These are phyloP conservation scores for Anas platyrhynchos DNA, from an alignment of 2,113 vertebrate species.

Conservation along the genomic window DNA sequence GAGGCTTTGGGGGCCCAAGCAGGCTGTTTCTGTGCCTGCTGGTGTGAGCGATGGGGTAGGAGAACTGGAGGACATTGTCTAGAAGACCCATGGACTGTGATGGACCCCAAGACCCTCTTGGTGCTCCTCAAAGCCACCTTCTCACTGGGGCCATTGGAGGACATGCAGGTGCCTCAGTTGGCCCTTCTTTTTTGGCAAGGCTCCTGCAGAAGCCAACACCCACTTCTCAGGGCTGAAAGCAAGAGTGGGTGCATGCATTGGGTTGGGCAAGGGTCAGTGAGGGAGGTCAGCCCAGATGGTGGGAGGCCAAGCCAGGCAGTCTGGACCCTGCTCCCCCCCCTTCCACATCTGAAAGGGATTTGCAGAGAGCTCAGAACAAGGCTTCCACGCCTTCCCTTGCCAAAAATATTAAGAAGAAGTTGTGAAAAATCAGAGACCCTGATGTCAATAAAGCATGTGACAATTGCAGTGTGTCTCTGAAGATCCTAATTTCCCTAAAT, in stretches of 20 bases:
- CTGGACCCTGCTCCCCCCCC: not conserved
- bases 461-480: not conserved
- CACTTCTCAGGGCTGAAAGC: not conserved
- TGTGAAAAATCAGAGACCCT: not conserved
- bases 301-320: not conserved
- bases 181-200: rapidly evolving
- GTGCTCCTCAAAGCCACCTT: not conserved
- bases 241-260: rapidly evolving
- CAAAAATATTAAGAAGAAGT: not conserved
- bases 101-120: not conserved
- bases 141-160: rapidly evolving
- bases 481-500: not conserved
- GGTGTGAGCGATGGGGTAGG: rapidly evolving
- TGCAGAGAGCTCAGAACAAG: not conserved
- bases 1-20: rapidly evolving
- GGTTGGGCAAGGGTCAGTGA: not conserved
- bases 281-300: not conserved
- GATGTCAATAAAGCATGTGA: not conserved
- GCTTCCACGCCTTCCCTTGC: not conserved
- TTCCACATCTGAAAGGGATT: not conserved
- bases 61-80: not conserved
- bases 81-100: not conserved
- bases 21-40: not conserved
- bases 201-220: rapidly evolving
- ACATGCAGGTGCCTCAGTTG: rapidly evolving